Conservation (phyloP, 2,797 vertebrate species). For the Aldrovandia affinis region DNA sequence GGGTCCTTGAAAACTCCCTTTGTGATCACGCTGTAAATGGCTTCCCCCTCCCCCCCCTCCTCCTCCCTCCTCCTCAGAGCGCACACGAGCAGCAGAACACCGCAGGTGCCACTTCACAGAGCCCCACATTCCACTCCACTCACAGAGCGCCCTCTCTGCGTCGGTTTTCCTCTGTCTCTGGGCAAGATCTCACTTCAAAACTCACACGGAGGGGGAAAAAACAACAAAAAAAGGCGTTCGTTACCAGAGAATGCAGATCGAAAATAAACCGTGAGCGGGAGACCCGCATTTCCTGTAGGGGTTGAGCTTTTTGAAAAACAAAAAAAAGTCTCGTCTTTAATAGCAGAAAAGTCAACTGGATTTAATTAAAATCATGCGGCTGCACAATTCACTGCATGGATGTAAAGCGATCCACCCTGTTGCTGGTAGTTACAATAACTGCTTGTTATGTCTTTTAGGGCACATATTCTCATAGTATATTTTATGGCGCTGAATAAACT, state of each 20-base stretch:
- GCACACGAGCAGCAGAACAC: conserved; percentile 35
- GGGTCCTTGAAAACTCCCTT: conserved; percentile 14
- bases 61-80: conserved; percentile 35
- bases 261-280: conserved; percentile 3
- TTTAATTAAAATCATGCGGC: conserved; percentile 32
- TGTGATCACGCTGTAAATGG: conserved; percentile 2
- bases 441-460: conserved; percentile 13
- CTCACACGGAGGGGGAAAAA: not conserved
- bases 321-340: conserved; percentile 1
- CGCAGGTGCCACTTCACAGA: conserved; percentile 48
- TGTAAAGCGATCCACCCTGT: conserved; percentile 9
- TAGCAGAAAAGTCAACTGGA: conserved; percentile 28
- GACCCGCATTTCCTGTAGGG: not conserved
- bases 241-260: not conserved
- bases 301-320: not conserved
- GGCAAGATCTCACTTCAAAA: not conserved
- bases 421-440: conserved; percentile 19
- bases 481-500: conserved; percentile 14
- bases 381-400: conserved; percentile 8
- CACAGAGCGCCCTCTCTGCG: not conserved
- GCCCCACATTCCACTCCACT: not conserved
- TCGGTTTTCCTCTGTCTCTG: not conserved
- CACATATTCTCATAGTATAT: not conserved
- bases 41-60: conserved; percentile 29
- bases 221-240: not conserved